phyloP scores from a whole-genome alignment of 2,888 invertebrate genomes.

The Druceiella hillmani region DNA sequence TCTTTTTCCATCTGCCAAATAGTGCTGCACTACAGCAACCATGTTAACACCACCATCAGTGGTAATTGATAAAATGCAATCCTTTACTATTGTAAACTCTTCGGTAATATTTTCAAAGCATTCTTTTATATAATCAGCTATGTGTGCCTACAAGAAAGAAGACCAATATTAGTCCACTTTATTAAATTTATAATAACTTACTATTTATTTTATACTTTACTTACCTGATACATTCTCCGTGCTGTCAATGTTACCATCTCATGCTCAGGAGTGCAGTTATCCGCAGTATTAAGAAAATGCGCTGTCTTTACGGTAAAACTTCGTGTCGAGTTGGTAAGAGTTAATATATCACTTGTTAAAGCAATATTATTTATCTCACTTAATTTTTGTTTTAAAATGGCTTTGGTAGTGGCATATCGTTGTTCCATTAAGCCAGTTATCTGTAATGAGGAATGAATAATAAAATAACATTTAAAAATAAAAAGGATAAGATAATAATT shows the following conservation, averaged over 20 bases:
- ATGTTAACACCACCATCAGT: too few relatives aligned
- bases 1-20: too few relatives aligned
- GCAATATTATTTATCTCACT: conserved; percentile 14
- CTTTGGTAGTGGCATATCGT: conserved; percentile 6
- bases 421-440: conserved; percentile 11
- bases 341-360: conserved; percentile 18
- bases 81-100: too few relatives aligned
- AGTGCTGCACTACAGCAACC: too few relatives aligned
- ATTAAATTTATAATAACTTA: conserved; percentile 13
- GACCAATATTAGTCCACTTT: too few relatives aligned
- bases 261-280: conserved; percentile 6
- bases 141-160: too few relatives aligned
- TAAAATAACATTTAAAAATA: conserved; percentile 14
- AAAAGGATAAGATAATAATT: conserved; percentile 11
- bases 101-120: too few relatives aligned
- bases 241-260: conserved; percentile 11
- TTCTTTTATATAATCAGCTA: too few relatives aligned
- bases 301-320: conserved; percentile 16
- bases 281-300: conserved; percentile 13
- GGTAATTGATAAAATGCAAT: too few relatives aligned
- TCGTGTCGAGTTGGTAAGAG: conserved; percentile 16
- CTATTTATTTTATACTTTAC: conserved; percentile 17
- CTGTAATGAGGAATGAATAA: conserved; percentile 18
- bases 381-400: too few relatives aligned
- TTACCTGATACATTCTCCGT: conserved; percentile 16